Conservation (phyloP, 2,888 invertebrate genomes). For the Cylindroiulus punctatus region DNA sequence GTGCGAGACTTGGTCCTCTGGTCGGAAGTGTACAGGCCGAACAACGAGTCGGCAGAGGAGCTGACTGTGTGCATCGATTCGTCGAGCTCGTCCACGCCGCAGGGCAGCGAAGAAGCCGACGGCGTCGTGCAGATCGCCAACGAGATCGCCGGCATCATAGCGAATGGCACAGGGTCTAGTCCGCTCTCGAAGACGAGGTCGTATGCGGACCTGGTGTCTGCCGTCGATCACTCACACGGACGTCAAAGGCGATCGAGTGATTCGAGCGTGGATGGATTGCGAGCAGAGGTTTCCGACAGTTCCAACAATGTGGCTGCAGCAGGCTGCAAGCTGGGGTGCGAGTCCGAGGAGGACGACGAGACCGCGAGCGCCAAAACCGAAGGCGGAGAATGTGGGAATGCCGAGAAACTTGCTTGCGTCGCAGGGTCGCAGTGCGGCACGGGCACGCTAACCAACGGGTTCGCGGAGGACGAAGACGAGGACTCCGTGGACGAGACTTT, state of each 20-base stretch:
- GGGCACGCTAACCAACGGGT: neutral
- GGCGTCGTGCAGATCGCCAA: slow-evolving; percentile 56
- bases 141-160: neutral
- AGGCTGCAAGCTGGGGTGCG: neutral
- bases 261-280: slow-evolving; percentile 74
- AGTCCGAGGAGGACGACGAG: slow-evolving; percentile 48
- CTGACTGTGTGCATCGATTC: slow-evolving; percentile 59
- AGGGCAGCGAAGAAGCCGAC: slow-evolving; percentile 33
- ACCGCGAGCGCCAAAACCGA: neutral
- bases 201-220: slow-evolving; percentile 82
- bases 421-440: slow-evolving; percentile 86
- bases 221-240: slow-evolving; percentile 70
- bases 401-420: slow-evolving; percentile 69
- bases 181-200: slow-evolving; percentile 77
- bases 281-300: slow-evolving; percentile 53
- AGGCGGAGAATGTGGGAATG: neutral
- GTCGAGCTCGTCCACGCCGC: slow-evolving; percentile 54
- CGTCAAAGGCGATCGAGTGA: slow-evolving; percentile 82
- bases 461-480: slow-evolving; percentile 5
- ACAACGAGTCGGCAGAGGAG: slow-evolving; percentile 60
- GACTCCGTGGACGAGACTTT: slow-evolving; percentile 45
- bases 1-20: slow-evolving; percentile 85
- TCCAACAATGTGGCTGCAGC: neutral
- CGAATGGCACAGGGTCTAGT: slow-evolving; percentile 64
- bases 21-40: slow-evolving; percentile 84